A percentile compares a stretch with the other conserved stretches of the same genome.
Evolutionary conservation across 2,797 vertebrate genomes (phyloP).

Genomic region (Lutjanus argentimaculatus): DNA sequence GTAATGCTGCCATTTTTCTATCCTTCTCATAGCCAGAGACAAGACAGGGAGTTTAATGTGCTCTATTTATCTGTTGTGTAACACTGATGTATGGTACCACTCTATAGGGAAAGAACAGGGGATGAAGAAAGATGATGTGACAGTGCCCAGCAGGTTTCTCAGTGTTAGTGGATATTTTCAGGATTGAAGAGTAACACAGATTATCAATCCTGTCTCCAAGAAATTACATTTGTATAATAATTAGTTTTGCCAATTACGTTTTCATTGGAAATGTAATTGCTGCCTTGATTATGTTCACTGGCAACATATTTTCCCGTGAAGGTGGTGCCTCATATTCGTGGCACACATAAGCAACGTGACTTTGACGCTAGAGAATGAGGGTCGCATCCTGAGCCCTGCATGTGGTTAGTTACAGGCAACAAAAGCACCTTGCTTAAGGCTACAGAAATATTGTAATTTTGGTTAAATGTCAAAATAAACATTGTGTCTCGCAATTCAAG

Average conservation of each 20-base stretch:
- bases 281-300: not conserved
- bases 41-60: conserved; percentile 1
- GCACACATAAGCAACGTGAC: no score
- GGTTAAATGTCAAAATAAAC: no score
- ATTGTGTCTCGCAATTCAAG: no score
- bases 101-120: not conserved
- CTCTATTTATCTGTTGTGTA: conserved; percentile 26
- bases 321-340: not conserved
- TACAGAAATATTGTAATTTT: no score
- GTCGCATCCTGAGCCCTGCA: no score
- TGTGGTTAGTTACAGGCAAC: no score
- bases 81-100: conserved; percentile 8
- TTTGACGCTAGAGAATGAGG: no score
- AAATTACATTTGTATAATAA: not conserved
- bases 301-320: not conserved
- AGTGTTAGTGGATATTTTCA: not conserved
- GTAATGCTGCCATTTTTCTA: conserved; percentile 29
- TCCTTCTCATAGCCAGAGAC: not conserved
- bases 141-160: not conserved
- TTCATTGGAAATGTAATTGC: not conserved
- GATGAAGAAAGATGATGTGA: conserved; percentile 19
- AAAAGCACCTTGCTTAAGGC: no score
- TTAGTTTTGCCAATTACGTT: not conserved
- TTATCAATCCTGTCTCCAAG: not conserved
- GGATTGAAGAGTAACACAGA: not conserved